Percentiles rank a stretch among this genome's conserved stretches.
These are phyloP conservation scores for Myotis myotis DNA, from an alignment of 2,797 vertebrate genomes.

Conservation along the genomic window DNA sequence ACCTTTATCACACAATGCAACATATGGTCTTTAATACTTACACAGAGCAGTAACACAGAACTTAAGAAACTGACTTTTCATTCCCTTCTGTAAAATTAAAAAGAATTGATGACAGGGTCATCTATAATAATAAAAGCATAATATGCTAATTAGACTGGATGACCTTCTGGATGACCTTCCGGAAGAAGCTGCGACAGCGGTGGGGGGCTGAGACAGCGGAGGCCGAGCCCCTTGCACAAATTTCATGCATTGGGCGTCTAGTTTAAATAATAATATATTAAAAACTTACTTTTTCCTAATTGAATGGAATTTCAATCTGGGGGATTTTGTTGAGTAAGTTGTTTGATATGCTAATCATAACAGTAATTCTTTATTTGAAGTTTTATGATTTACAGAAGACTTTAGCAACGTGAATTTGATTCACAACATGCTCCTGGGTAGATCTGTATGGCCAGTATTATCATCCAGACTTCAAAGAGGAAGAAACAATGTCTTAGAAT, in stretches of 20 bases:
- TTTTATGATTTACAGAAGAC: background rate
- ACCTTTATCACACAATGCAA: background rate
- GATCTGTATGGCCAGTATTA: background rate
- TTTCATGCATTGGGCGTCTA: too few species aligned
- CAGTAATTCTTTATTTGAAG: background rate
- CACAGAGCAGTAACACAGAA: background rate
- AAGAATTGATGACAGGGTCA: background rate
- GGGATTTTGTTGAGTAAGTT: background rate
- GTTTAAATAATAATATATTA: background rate
- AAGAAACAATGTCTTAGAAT: background rate
- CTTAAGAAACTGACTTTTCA: background rate
- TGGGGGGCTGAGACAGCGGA: too few species aligned
- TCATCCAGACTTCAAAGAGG: background rate
- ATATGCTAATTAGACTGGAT: too few species aligned
- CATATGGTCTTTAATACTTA: background rate
- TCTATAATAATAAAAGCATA: background rate
- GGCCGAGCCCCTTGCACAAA: too few species aligned
- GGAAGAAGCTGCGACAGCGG: too few species aligned
- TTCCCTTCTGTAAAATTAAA: background rate
- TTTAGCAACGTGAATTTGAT: background rate
- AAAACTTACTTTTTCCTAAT: background rate
- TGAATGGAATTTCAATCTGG: background rate
- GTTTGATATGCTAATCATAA: background rate
- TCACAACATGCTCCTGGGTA: background rate
- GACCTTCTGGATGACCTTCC: too few species aligned